Conservation (phyloP, 37 sponge, comb jelly and placozoan species). For the Halisarca cf. caerulea region DNA sequence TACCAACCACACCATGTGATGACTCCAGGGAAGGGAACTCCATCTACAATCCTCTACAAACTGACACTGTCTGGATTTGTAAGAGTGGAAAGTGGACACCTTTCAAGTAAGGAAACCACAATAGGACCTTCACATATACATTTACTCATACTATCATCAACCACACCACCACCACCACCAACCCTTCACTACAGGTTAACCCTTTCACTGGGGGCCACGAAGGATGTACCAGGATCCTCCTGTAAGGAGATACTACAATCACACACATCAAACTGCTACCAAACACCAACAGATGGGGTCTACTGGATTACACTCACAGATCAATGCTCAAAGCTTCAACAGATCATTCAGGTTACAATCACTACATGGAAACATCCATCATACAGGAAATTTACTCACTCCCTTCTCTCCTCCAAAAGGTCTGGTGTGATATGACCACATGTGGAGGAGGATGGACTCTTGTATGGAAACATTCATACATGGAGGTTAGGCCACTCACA, state of each 20-base stretch:
- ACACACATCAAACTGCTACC: neutral
- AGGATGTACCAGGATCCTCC: neutral
- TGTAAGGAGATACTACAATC: conserved; percentile 1
- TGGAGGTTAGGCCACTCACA: conserved; percentile 32
- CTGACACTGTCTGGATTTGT: conserved; percentile 30
- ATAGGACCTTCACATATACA: neutral
- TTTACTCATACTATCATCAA: neutral
- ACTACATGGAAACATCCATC: neutral
- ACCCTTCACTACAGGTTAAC: neutral
- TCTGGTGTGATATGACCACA: conserved; percentile 22
- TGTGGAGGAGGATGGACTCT: conserved; percentile 48
- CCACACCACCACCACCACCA: neutral
- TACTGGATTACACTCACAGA: neutral
- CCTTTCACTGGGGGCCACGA: neutral
- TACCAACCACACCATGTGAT: neutral
- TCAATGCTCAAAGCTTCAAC: neutral
- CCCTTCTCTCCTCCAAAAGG: neutral
- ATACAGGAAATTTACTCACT: neutral
- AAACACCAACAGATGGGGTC: neutral
- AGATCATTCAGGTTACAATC: neutral
- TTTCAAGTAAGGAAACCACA: conserved; percentile 17
- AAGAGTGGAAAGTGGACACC: conserved; percentile 23
- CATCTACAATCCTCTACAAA: neutral
- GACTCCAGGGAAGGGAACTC: conserved; percentile 2
- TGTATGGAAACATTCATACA: conserved; percentile 31